A percentile compares a stretch with the other conserved stretches of the same genome.
phyloP scores from a whole-genome alignment of 1,140 invertebrate species.

The Orussus abietinus region DNA sequence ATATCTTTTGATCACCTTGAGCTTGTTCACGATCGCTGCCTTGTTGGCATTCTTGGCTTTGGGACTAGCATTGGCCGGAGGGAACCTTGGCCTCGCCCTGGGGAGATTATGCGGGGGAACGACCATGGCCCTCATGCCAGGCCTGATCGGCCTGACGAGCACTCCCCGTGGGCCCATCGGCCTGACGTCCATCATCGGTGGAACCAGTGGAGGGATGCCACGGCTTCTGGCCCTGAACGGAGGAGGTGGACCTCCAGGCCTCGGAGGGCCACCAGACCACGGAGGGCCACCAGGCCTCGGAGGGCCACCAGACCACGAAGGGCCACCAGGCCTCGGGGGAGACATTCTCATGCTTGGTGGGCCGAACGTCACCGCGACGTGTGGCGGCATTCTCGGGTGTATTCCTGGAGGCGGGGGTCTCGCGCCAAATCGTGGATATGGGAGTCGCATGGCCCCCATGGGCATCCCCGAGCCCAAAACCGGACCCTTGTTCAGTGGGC shows the following conservation, averaged over 20 bases:
- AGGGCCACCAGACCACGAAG: conserved; percentile 13
- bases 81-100: conserved; percentile 35
- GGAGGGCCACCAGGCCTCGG: conserved; percentile 28
- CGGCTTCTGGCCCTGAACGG: conserved; percentile 30
- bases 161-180: conserved; percentile 31
- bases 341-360: conserved; percentile 10
- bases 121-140: conserved; percentile 28
- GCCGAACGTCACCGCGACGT: conserved; percentile 22
- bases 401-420: conserved; percentile 21
- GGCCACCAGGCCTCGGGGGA: conserved; percentile 9
- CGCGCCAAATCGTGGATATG: conserved; percentile 33
- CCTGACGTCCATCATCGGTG: conserved; percentile 32
- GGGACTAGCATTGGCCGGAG: conserved; percentile 23
- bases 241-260: conserved; percentile 24
- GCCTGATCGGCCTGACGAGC: conserved; percentile 32
- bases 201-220: conserved; percentile 28
- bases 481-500: conserved; percentile 37
- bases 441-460: conserved; percentile 27
- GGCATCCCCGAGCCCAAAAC: conserved; percentile 31
- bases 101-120: conserved; percentile 27
- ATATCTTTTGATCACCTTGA: conserved; percentile 31
- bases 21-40: conserved; percentile 34
- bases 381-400: conserved; percentile 28
- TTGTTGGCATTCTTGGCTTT: conserved; percentile 32
- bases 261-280: conserved; percentile 23